Percentiles rank a stretch among this genome's conserved stretches.
Conservation (phyloP, 2,113 vertebrate species). For the Noturus placidus region DNA sequence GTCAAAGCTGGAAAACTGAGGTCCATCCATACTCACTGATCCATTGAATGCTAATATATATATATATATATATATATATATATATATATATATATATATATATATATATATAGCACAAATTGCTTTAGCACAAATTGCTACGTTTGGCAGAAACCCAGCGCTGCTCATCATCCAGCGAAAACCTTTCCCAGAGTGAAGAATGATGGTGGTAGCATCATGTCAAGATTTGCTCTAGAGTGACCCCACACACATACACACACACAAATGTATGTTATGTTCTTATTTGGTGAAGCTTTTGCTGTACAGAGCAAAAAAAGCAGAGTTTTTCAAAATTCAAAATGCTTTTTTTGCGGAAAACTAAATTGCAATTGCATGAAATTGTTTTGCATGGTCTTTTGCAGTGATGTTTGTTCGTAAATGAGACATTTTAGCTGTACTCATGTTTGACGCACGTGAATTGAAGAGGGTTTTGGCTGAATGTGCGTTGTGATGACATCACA, state of each 20-base stretch:
- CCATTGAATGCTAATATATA: neutral
- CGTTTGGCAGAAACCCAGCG: neutral
- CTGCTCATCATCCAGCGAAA: neutral
- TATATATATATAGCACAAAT: no score
- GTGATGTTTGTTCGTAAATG: no score
- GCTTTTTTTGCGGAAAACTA: no score
- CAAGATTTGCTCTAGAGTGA: neutral
- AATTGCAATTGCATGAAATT: no score
- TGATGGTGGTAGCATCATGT: neutral
- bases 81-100: no score
- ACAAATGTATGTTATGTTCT: neutral
- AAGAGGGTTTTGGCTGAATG: no score
- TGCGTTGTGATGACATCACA: no score
- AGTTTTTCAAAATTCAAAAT: no score
- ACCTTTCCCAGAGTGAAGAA: neutral
- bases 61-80: no score
- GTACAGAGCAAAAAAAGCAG: neutral
- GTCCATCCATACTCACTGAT: constrained; percentile 15
- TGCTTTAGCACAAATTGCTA: neutral
- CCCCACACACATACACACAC: neutral
- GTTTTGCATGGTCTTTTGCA: no score
- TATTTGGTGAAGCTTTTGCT: neutral
- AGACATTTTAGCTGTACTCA: no score
- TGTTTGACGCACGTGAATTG: no score
- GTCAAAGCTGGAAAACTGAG: constrained; percentile 5